Percentiles rank a stretch among this genome's conserved stretches.
Conservation (phyloP, 2,888 invertebrate genomes). For the Galerucella nymphaeae region DNA sequence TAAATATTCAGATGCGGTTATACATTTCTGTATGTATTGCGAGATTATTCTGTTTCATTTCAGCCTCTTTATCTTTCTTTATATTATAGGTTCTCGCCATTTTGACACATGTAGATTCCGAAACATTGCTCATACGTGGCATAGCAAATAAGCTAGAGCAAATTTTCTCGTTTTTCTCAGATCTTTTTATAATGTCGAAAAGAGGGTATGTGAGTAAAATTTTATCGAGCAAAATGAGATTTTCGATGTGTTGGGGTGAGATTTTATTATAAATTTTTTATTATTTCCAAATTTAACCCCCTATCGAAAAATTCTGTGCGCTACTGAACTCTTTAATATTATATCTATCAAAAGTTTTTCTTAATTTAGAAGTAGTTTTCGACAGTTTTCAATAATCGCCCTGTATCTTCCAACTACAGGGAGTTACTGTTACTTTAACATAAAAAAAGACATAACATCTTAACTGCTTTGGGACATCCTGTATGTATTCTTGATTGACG, state of each 20-base stretch:
- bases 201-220: slow-evolving; percentile 17
- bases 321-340: no score
- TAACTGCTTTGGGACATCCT: no score
- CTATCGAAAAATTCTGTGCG: no score
- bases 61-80: slow-evolving; percentile 57
- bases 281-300: no score
- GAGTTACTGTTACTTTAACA: no score
- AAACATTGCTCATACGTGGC: slow-evolving; percentile 57
- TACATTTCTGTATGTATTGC: slow-evolving; percentile 59
- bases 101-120: slow-evolving; percentile 56
- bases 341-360: no score
- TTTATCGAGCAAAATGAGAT: neutral
- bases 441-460: no score
- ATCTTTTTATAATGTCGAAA: slow-evolving; percentile 21
- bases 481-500: no score
- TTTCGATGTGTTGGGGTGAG: neutral
- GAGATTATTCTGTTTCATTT: slow-evolving; percentile 52
- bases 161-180: slow-evolving; percentile 26
- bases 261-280: no score
- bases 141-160: slow-evolving; percentile 50
- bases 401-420: no score
- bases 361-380: no score
- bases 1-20: slow-evolving; percentile 64
- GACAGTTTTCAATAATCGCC: no score
- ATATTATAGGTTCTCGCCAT: slow-evolving; percentile 56